Percentiles rank a stretch among this genome's conserved stretches.
Evolutionary conservation across 2,888 invertebrate species (phyloP).

Genomic region (Eremobia ochroleuca): DNA sequence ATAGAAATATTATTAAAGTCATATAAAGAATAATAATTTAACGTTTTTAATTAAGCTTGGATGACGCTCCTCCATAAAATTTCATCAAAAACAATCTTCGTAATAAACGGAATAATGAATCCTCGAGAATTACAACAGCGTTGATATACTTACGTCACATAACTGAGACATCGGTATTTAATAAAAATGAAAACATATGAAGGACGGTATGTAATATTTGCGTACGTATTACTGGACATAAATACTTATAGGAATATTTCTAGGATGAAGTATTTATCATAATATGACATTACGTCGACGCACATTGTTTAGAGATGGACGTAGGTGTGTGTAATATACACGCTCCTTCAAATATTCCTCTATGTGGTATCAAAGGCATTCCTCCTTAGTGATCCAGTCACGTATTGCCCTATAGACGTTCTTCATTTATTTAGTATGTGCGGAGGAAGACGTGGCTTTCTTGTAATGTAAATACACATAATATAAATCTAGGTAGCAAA

Average conservation of each 20-base stretch:
- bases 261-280: constrained; percentile 58
- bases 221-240: constrained; percentile 46
- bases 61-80: neutral
- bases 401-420: constrained; percentile 75
- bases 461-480: constrained; percentile 64
- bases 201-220: constrained; percentile 53
- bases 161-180: constrained; percentile 48
- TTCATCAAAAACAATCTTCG: constrained; percentile 14
- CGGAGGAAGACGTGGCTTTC: constrained; percentile 69
- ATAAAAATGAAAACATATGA: constrained; percentile 55
- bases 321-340: constrained; percentile 62
- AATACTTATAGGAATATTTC: constrained; percentile 53
- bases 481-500: constrained; percentile 59
- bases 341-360: constrained; percentile 68
- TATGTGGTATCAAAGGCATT: constrained; percentile 78
- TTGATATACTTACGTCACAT: constrained; percentile 10
- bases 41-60: neutral
- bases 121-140: neutral
- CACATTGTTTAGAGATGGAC: constrained; percentile 68
- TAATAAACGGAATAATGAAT: constrained; percentile 11
- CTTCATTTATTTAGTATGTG: constrained; percentile 76
- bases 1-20: neutral
- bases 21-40: neutral
- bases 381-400: constrained; percentile 72
- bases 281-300: constrained; percentile 54